Base-by-base conservation (phyloP, 2,888 invertebrate species). In the Harpagoxenus sublaevis region DNA sequence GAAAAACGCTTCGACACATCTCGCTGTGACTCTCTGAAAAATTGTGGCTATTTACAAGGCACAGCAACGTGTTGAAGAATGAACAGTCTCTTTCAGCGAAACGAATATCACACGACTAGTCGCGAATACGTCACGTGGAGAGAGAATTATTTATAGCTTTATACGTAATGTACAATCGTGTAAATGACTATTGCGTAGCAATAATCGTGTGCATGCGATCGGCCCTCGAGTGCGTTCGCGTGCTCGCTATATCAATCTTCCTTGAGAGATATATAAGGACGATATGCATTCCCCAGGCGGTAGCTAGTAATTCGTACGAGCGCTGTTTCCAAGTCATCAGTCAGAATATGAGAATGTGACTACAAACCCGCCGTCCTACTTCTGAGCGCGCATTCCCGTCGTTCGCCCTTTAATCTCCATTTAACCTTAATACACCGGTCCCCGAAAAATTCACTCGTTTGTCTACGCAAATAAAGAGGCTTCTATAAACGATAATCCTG, bases 321-420 rank as follows among this genome's bases (percentile, higher is more conserved):
- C 87, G 86, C 88, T 89, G 91, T 91, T 90, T 88, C 91, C 89
- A 84, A 86, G 82, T 90, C 88, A 88, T 81, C 79, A 77, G 55
- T 62, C 53, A 63, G 42, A 71, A 48, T 82, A 48, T 66, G 63
- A 82, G 45, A 66, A 15, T 82, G 55, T 35, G 78, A 51, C 48
- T n/a, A 8, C 23, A 45, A 35, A 57, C 23, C 62, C 35, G 23
- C 23, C 53, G 31, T 62, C 62, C 63, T 48, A 28, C n/a, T 60
- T 51, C 35, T 3, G 2, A 45, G 48, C 28, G 48, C 28, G 8
- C 28, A 3, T 42, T 63, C 66, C 31, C 31, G 5, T 62, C 53
- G 35, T 73, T 60, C 48, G n/a, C 53, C 42, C 39, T 71, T 53
- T 23, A 55, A 55, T 23, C 35, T 10, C 57, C 48, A 12, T 18